phyloP scores from a whole-genome alignment of 2,113 vertebrate species.

The Prionailurus bengalensis region DNA sequence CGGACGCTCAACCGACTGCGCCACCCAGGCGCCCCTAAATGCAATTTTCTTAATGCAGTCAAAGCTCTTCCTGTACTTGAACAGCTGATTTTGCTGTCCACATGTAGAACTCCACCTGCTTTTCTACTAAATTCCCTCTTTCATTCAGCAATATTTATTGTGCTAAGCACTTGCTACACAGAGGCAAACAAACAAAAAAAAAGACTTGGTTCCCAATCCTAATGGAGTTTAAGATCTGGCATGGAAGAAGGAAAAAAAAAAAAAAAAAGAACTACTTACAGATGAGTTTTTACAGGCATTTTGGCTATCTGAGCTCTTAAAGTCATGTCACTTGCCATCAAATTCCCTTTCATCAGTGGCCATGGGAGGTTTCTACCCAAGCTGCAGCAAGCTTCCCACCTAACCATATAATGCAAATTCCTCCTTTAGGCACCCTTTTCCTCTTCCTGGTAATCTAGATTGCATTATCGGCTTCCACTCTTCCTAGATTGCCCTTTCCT shows the following conservation, averaged over 20 bases:
- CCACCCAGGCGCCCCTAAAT: neutral
- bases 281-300: slow-evolving; percentile 14
- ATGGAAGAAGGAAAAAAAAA: neutral
- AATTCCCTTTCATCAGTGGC: neutral
- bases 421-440: neutral
- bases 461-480: neutral
- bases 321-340: neutral
- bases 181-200: slow-evolving; percentile 38
- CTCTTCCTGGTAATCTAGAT: neutral
- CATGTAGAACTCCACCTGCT: slow-evolving; percentile 3
- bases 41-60: slow-evolving; percentile 9
- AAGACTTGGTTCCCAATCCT: neutral
- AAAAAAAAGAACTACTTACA: neutral
- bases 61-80: neutral
- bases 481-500: slow-evolving; percentile 34
- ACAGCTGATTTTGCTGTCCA: slow-evolving; percentile 17
- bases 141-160: slow-evolving; percentile 35
- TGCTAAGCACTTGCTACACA: neutral
- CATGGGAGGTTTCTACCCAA: neutral
- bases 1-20: no score
- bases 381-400: neutral
- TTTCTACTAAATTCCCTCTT: slow-evolving; percentile 35
- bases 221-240: slow-evolving; percentile 6
- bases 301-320: slow-evolving; percentile 31
- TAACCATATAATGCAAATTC: neutral